Evolutionary conservation across 2,888 invertebrate genomes (phyloP).

Genomic region (Ornithoptera alexandrae): DNA sequence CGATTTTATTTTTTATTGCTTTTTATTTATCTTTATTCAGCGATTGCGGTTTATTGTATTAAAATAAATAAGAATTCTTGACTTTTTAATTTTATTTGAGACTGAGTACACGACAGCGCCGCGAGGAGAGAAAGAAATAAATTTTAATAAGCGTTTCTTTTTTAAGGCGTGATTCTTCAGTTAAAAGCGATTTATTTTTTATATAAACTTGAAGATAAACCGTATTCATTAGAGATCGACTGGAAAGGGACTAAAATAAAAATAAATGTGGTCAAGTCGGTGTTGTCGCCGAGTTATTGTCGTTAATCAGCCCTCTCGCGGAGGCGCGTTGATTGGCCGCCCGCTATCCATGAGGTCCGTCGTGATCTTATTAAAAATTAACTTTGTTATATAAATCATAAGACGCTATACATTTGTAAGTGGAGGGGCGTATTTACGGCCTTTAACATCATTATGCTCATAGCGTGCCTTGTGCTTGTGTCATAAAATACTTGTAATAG

Average conservation of each 20-base stretch:
- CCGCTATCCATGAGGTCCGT: conserved; percentile 49
- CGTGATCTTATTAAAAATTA: conserved; percentile 64
- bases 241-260: conserved; percentile 77
- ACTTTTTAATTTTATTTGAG: conserved; percentile 80
- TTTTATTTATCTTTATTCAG: conserved; percentile 81
- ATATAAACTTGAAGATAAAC: conserved; percentile 78
- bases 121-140: conserved; percentile 78
- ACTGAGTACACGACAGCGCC: conserved; percentile 76
- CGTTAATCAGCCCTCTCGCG: conserved; percentile 68
- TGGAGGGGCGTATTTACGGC: conserved; percentile 25
- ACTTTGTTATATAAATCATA: conserved; percentile 51
- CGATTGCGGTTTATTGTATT: conserved; percentile 81
- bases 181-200: conserved; percentile 80
- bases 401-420: conserved; percentile 4
- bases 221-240: conserved; percentile 79
- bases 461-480: conserved; percentile 31
- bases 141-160: conserved; percentile 80
- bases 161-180: conserved; percentile 81
- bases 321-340: conserved; percentile 68
- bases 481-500: conserved; percentile 41
- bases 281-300: conserved; percentile 76
- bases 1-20: conserved; percentile 80
- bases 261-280: conserved; percentile 73
- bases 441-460: conserved; percentile 20
- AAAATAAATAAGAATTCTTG: conserved; percentile 81